A percentile compares a stretch with the other conserved stretches of the same genome.
Evolutionary conservation across 2,888 invertebrate genomes (phyloP).

Genomic region (Ichneumon xanthorius): DNA sequence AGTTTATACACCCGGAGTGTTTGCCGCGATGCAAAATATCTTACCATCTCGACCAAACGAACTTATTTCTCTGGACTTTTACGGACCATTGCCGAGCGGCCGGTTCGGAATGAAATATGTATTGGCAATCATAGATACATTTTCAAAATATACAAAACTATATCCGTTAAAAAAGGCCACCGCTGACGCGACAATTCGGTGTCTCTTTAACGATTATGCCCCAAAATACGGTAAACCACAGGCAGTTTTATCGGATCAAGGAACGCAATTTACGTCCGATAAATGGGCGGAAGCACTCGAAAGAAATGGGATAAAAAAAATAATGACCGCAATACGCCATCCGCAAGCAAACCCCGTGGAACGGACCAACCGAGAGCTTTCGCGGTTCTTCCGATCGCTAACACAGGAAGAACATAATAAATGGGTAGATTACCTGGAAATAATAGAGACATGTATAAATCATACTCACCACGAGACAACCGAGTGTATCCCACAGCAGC

Average conservation of each 20-base stretch:
- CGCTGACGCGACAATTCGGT: not conserved
- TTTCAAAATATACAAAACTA: not conserved
- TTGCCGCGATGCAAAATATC: constrained; percentile 14
- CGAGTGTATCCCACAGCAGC: not conserved
- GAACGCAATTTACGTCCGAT: constrained; percentile 18
- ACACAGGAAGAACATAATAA: not conserved
- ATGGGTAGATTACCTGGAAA: constrained; percentile 2
- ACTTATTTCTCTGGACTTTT: constrained; percentile 1
- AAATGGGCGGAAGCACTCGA: not conserved
- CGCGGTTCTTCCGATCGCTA: constrained; percentile 9
- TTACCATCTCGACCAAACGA: not conserved
- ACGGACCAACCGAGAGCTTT: not conserved
- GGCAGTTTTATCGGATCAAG: constrained; percentile 27
- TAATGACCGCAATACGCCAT: constrained; percentile 8
- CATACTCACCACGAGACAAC: not conserved
- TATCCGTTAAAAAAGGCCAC: constrained; percentile 5
- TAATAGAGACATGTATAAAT: constrained; percentile 1
- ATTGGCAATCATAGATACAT: not conserved
- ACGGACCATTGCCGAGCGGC: not conserved
- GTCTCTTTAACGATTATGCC: constrained; percentile 19
- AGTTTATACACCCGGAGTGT: not conserved
- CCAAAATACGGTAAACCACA: constrained; percentile 1
- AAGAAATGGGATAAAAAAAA: not conserved
- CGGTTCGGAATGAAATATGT: not conserved
- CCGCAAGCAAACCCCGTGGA: constrained; percentile 14